These are phyloP conservation scores for Rostratula benghalensis DNA, from an alignment of 2,113 vertebrate genomes.

Conservation along the genomic window DNA sequence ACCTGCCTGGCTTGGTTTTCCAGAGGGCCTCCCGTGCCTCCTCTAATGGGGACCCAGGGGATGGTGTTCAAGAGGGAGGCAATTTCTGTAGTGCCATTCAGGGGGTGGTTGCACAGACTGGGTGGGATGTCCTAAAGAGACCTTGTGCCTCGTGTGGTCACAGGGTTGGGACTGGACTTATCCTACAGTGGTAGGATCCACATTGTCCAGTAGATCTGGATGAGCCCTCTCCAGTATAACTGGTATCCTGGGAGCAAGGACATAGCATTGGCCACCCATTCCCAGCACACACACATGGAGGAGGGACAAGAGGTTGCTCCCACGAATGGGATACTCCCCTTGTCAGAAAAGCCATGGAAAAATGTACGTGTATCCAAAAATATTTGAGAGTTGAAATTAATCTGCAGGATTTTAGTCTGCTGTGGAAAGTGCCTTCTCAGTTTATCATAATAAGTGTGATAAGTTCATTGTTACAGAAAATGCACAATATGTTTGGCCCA, in stretches of 20 bases:
- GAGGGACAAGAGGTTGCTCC: background rate
- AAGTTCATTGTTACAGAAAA: constrained; percentile 63
- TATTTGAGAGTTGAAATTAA: constrained; percentile 15
- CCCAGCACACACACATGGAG: rapidly evolving
- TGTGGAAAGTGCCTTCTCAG: constrained; percentile 43
- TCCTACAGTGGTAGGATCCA: background rate
- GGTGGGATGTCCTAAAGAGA: background rate
- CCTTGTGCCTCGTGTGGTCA: background rate
- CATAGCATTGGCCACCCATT: rapidly evolving
- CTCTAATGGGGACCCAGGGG: rapidly evolving
- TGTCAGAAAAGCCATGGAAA: background rate
- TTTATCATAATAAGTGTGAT: constrained; percentile 32
- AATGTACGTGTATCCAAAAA: background rate
- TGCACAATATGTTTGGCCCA: constrained; percentile 41
- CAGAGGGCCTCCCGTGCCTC: background rate
- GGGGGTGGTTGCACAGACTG: background rate
- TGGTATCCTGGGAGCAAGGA: background rate
- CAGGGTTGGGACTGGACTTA: background rate
- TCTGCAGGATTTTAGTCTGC: constrained; percentile 12
- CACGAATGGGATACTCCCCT: background rate
- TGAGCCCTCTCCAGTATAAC: background rate
- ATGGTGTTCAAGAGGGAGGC: too few species aligned
- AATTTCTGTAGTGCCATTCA: background rate
- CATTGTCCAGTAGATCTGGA: background rate
- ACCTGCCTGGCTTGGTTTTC: background rate